phyloP scores from a whole-genome alignment of 2,797 vertebrate species.

The Gambelia wislizenii region DNA sequence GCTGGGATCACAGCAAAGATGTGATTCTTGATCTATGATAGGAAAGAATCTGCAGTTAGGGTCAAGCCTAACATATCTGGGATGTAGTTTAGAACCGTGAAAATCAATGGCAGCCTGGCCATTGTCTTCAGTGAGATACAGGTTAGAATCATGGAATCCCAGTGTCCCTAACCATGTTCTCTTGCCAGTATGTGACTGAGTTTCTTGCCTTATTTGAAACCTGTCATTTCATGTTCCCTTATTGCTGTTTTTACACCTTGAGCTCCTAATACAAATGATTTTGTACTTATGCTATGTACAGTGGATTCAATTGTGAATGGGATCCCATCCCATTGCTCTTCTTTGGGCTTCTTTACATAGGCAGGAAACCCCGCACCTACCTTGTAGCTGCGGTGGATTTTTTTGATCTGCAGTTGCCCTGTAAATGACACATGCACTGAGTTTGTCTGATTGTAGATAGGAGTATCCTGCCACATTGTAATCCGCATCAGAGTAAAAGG shows the following conservation, averaged over 20 bases:
- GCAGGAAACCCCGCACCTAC: too few species aligned
- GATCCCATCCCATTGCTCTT: not conserved
- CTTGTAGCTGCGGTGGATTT: too few species aligned
- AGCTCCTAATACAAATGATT: too few species aligned
- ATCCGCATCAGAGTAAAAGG: too few species aligned
- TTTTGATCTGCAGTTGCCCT: too few species aligned
- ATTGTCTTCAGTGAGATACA: not conserved
- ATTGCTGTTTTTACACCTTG: not conserved
- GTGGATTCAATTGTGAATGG: not conserved
- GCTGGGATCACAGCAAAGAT: not conserved
- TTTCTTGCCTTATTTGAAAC: not conserved
- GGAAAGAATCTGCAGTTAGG: not conserved
- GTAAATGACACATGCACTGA: too few species aligned
- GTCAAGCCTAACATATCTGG: not conserved
- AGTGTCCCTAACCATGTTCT: not conserved
- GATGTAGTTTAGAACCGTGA: not conserved
- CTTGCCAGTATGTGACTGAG: not conserved
- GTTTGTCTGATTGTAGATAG: too few species aligned
- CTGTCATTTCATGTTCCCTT: not conserved
- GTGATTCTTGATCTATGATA: not conserved
- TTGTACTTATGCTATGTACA: slow-evolving; percentile 9
- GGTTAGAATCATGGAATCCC: not conserved
- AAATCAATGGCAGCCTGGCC: not conserved
- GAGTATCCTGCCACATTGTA: too few species aligned
- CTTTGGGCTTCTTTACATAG: too few species aligned